phyloP scores from a whole-genome alignment of 1,140 invertebrate species.

The Drosophila burlai region DNA sequence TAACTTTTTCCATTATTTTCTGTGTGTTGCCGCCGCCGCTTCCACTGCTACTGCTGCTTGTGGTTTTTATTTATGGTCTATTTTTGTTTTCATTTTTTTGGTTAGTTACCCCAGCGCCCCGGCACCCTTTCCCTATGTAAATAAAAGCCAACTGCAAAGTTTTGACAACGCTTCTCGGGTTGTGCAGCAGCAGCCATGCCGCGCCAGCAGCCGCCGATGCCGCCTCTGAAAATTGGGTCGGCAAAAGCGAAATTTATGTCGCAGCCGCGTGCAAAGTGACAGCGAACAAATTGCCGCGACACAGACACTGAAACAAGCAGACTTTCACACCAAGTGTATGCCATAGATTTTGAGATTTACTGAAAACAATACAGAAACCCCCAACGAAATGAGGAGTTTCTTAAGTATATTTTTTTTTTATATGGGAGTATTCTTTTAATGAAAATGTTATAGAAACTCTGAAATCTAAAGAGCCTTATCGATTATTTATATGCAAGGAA shows the following conservation, averaged over 20 bases:
- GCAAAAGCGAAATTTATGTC: slow-evolving; percentile 82
- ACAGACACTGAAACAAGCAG: slow-evolving; percentile 24
- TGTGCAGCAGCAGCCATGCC: slow-evolving; percentile 39
- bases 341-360: not conserved
- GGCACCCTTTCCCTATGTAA: slow-evolving; percentile 55
- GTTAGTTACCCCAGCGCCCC: slow-evolving; percentile 62
- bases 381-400: not conserved
- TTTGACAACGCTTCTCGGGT: slow-evolving; percentile 76
- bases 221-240: slow-evolving; percentile 71
- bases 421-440: not conserved
- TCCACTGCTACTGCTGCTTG: slow-evolving; percentile 48
- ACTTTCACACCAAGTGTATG: slow-evolving; percentile 17
- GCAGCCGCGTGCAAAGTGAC: slow-evolving; percentile 81
- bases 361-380: not conserved
- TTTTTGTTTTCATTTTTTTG: slow-evolving; percentile 78
- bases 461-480: not conserved
- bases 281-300: slow-evolving; percentile 80
- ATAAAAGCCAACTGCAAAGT: slow-evolving; percentile 82
- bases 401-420: not conserved
- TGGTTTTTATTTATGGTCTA: slow-evolving; percentile 81
- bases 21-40: slow-evolving; percentile 52
- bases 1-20: slow-evolving; percentile 84
- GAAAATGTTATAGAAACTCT: not conserved
- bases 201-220: slow-evolving; percentile 41
- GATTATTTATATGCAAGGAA: not conserved